Evolutionary conservation across 2,113 vertebrate genomes (phyloP).

Genomic region (Cheirogaleus medius): DNA sequence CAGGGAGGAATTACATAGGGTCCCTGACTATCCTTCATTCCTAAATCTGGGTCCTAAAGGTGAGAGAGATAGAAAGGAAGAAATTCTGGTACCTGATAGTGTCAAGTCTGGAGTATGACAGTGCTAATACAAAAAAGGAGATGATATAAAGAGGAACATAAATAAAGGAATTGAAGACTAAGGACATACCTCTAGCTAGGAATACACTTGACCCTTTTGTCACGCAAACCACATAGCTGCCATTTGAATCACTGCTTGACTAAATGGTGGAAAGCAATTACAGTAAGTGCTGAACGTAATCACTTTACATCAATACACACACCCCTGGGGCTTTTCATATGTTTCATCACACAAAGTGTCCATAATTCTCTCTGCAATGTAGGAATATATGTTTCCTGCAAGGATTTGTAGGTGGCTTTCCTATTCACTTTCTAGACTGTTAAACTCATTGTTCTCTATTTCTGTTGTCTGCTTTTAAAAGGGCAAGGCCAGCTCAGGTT

Average conservation of each 20-base stretch:
- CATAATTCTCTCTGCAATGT: not conserved
- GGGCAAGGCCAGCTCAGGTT: not conserved
- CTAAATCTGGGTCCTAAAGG: not conserved
- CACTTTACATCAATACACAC: slow-evolving; percentile 40
- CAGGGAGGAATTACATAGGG: not conserved
- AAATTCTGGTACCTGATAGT: not conserved
- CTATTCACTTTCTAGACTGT: not conserved
- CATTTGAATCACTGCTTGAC: slow-evolving; percentile 57
- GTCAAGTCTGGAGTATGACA: not conserved
- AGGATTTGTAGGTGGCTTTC: slow-evolving; percentile 9
- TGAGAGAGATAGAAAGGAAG: not conserved
- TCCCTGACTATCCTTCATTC: not conserved
- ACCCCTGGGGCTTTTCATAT: slow-evolving; percentile 4
- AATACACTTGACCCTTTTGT: slow-evolving; percentile 43
- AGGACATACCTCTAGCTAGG: not conserved
- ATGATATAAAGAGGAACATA: not conserved
- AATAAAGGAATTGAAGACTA: not conserved
- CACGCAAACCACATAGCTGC: not conserved
- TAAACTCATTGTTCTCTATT: slow-evolving; percentile 38
- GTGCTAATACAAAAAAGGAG: not conserved
- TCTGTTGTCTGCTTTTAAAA: not conserved
- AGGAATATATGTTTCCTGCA: not conserved
- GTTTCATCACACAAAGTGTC: slow-evolving; percentile 43
- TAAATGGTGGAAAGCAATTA: slow-evolving; percentile 71
- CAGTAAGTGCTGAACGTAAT: slow-evolving; percentile 67